Conservation (phyloP, 2,797 vertebrate genomes). For the Columba guinea region DNA sequence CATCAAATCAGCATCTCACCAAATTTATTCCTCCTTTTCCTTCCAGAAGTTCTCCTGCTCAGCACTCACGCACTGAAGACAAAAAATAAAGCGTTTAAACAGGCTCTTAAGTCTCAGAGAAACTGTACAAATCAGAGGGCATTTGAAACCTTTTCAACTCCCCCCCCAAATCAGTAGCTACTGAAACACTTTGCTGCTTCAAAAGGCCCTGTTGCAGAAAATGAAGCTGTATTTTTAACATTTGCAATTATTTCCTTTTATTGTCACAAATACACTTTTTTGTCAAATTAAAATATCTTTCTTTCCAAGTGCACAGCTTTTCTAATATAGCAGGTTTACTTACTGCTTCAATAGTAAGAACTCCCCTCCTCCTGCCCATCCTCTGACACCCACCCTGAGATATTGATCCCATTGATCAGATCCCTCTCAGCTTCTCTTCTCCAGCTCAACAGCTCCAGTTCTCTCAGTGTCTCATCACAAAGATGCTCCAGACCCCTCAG, state of each 20-base stretch:
- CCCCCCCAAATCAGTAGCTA: not conserved
- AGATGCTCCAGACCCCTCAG: no score
- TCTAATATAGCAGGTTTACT: not conserved
- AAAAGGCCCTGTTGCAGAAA: not conserved
- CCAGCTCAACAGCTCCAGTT: no score
- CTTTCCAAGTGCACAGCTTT: not conserved
- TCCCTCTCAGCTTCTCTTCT: no score
- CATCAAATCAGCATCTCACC: not conserved
- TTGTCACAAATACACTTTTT: not conserved
- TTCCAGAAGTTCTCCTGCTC: not conserved
- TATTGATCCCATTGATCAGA: no score
- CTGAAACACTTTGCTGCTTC: not conserved
- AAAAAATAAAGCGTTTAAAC: not conserved
- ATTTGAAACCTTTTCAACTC: not conserved
- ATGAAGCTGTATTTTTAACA: not conserved
- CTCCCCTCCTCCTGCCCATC: not conserved
- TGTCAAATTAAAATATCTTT: not conserved
- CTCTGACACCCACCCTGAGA: no score
- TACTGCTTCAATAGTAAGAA: not conserved
- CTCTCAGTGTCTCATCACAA: no score
- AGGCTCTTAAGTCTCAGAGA: not conserved
- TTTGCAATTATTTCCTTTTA: not conserved
- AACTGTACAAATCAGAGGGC: not conserved
- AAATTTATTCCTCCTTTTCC: not conserved
- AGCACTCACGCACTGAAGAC: not conserved